Conservation (phyloP, 2,888 invertebrate genomes). For the Andricus curvator region DNA sequence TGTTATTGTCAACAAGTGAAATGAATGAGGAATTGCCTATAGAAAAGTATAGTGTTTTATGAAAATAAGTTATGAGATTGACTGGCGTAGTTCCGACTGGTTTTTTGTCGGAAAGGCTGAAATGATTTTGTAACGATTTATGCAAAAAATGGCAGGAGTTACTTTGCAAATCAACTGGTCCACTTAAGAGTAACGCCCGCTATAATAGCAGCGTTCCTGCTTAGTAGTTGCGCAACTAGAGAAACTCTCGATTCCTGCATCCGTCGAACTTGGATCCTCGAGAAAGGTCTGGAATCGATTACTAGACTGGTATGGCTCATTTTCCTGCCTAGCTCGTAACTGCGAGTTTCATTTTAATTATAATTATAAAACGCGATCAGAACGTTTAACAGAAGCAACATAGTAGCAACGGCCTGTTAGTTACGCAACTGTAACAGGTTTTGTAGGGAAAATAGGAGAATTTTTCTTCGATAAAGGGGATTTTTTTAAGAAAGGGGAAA, state of each 20-base stretch:
- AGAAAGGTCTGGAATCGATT: slow-evolving; percentile 51
- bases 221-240: slow-evolving; percentile 68
- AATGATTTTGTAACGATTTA: slow-evolving; percentile 30
- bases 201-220: slow-evolving; percentile 51
- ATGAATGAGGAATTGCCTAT: background rate
- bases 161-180: slow-evolving; percentile 37
- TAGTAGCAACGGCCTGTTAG: slow-evolving; percentile 54
- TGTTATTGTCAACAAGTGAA: background rate
- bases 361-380: slow-evolving; percentile 57
- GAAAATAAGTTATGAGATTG: slow-evolving; percentile 12
- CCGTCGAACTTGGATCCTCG: slow-evolving; percentile 55
- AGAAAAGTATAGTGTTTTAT: slow-evolving; percentile 6
- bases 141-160: slow-evolving; percentile 17
- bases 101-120: slow-evolving; percentile 2
- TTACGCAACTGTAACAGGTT: slow-evolving; percentile 67
- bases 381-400: slow-evolving; percentile 60
- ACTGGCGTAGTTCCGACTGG: background rate
- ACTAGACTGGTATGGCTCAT: slow-evolving; percentile 50
- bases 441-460: too few relatives aligned
- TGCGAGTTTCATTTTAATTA: slow-evolving; percentile 56
- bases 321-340: slow-evolving; percentile 55
- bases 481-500: too few relatives aligned
- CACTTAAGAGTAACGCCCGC: slow-evolving; percentile 26
- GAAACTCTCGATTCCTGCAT: slow-evolving; percentile 61
- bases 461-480: too few relatives aligned